A percentile compares a stretch with the other conserved stretches of the same genome.
These are phyloP conservation scores for Girardia tigrina DNA, from an alignment of 2,888 invertebrate genomes.

Conservation along the genomic window DNA sequence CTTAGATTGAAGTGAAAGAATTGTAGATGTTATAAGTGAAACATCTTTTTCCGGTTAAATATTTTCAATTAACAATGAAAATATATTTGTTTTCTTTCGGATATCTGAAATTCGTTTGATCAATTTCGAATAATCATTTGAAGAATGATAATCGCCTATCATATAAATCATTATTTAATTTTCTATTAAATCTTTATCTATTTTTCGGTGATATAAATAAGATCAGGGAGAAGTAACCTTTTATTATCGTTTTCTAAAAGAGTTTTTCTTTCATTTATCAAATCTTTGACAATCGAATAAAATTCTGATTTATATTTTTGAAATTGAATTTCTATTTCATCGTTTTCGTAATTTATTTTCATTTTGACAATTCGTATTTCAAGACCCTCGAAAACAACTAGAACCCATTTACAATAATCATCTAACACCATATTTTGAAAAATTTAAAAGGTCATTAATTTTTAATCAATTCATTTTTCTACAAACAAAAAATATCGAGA, in stretches of 20 bases:
- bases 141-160: slow-evolving; percentile 40
- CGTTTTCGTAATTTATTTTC: neutral
- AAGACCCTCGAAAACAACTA: neutral
- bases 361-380: neutral
- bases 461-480: too few species aligned
- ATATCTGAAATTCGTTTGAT: too few species aligned
- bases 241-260: neutral
- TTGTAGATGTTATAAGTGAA: too few species aligned
- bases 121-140: too few species aligned
- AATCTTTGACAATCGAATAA: neutral
- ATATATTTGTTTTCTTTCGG: too few species aligned
- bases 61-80: too few species aligned
- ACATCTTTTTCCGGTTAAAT: too few species aligned
- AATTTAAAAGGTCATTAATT: too few species aligned
- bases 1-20: too few species aligned
- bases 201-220: neutral
- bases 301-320: neutral
- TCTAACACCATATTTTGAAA: too few species aligned
- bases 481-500: too few species aligned
- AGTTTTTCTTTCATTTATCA: neutral
- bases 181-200: neutral
- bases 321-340: neutral
- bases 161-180: slow-evolving; percentile 38
- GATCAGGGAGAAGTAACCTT: neutral
- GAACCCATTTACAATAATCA: too few species aligned